Conservation (phyloP, 2,888 invertebrate species). For the Andrena fulva region DNA sequence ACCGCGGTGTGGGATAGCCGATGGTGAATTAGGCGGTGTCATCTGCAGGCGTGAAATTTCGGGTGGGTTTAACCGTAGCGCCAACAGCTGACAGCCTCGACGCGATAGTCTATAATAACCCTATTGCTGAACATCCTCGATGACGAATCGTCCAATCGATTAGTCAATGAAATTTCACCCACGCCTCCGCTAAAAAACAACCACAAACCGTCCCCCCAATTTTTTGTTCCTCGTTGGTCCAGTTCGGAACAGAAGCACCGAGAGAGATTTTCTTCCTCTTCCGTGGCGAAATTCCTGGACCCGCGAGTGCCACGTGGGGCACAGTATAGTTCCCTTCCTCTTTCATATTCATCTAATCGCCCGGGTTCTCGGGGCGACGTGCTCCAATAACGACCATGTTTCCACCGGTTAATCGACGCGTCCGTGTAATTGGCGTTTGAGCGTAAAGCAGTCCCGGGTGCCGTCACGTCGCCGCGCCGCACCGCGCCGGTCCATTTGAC, state of each 20-base stretch:
- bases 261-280: too few relatives aligned
- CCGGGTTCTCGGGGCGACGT: conserved; percentile 1
- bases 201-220: not conserved
- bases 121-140: conserved; percentile 53
- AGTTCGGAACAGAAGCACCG: not conserved
- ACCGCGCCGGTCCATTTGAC: conserved; percentile 44
- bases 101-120: conserved; percentile 65
- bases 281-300: too few relatives aligned
- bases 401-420: conserved; percentile 57
- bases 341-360: too few relatives aligned
- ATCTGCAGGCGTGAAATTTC: conserved; percentile 75
- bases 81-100: conserved; percentile 69
- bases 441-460: conserved; percentile 42
- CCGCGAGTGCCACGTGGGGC: too few relatives aligned
- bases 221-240: not conserved
- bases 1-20: conserved; percentile 53
- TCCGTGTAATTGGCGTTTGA: conserved; percentile 51
- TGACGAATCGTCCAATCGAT: conserved; percentile 56
- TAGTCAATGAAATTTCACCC: conserved; percentile 47
- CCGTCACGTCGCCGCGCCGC: conserved; percentile 42
- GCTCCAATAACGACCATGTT: conserved; percentile 51
- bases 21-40: conserved; percentile 71
- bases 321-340: too few relatives aligned
- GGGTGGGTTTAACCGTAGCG: conserved; percentile 62
- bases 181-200: not conserved